These are phyloP conservation scores for Tridacna gigas DNA, from an alignment of 2,888 invertebrate genomes.

Conservation along the genomic window DNA sequence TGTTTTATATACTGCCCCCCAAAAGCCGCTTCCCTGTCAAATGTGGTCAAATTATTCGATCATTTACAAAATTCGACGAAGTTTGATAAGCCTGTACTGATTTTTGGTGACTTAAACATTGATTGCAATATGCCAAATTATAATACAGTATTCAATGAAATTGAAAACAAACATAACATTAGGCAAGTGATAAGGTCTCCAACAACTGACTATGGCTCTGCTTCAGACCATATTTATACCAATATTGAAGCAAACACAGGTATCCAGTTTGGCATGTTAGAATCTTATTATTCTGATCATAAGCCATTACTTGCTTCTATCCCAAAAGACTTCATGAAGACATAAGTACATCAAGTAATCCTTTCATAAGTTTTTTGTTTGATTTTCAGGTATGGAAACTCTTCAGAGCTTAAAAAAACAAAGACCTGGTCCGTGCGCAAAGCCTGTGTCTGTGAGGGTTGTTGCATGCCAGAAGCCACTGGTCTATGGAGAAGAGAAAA, in stretches of 20 bases:
- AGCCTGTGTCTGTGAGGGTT: too few relatives aligned
- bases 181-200: not conserved
- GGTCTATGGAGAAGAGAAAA: too few relatives aligned
- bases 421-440: too few relatives aligned
- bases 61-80: not conserved
- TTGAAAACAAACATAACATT: not conserved
- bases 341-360: too few relatives aligned
- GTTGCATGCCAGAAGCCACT: too few relatives aligned
- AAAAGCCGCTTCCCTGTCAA: not conserved
- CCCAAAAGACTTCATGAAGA: too few relatives aligned
- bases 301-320: not conserved
- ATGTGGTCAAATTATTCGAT: not conserved
- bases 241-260: not conserved
- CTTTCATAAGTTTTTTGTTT: too few relatives aligned
- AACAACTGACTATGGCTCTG: slow-evolving; percentile 15
- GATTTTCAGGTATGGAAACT: too few relatives aligned
- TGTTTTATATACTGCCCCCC: slow-evolving; percentile 22
- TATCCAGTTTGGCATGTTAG: not conserved
- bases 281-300: slow-evolving; percentile 22
- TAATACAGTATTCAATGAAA: not conserved
- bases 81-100: not conserved
- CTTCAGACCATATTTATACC: slow-evolving; percentile 21
- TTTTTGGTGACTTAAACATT: slow-evolving; percentile 24
- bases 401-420: too few relatives aligned
- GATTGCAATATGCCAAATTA: not conserved